These are phyloP conservation scores for Sebastes hopkinsi DNA, from an alignment of 2,797 vertebrate species.

Conservation along the genomic window DNA sequence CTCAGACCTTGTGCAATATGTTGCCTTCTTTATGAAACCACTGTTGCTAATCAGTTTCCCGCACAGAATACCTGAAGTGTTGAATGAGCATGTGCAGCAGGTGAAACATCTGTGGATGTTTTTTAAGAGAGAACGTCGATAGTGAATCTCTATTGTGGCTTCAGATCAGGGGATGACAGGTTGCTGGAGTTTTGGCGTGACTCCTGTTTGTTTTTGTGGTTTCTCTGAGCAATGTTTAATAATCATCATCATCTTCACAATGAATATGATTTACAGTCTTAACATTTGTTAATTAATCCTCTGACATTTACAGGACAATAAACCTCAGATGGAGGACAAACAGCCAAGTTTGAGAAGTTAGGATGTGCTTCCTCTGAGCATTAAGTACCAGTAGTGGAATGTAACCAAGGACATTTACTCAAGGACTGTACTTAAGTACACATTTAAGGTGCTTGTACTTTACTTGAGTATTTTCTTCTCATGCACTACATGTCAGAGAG, in stretches of 20 bases:
- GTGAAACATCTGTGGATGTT: neutral
- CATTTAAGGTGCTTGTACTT: too few relatives aligned
- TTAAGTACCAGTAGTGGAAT: neutral
- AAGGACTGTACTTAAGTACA: neutral
- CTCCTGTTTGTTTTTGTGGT: neutral
- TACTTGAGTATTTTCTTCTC: too few relatives aligned
- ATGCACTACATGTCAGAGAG: too few relatives aligned
- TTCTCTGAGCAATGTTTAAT: conserved; percentile 4
- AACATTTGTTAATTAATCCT: conserved; percentile 42
- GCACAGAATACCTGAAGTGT: neutral
- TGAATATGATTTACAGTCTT: conserved; percentile 16
- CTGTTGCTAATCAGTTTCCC: neutral
- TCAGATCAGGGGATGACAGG: neutral
- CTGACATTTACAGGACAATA: conserved; percentile 42
- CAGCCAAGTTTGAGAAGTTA: neutral
- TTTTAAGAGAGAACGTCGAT: neutral
- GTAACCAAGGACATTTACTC: neutral
- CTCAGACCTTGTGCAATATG: neutral
- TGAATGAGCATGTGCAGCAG: neutral
- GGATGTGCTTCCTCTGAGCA: neutral
- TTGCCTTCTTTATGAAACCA: neutral
- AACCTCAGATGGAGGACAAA: conserved; percentile 30
- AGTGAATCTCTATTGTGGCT: neutral
- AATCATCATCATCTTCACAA: neutral
- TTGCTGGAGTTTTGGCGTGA: neutral